These are phyloP conservation scores for Wiebesia pumilae DNA, from an alignment of 1,140 invertebrate species.

Conservation along the genomic window DNA sequence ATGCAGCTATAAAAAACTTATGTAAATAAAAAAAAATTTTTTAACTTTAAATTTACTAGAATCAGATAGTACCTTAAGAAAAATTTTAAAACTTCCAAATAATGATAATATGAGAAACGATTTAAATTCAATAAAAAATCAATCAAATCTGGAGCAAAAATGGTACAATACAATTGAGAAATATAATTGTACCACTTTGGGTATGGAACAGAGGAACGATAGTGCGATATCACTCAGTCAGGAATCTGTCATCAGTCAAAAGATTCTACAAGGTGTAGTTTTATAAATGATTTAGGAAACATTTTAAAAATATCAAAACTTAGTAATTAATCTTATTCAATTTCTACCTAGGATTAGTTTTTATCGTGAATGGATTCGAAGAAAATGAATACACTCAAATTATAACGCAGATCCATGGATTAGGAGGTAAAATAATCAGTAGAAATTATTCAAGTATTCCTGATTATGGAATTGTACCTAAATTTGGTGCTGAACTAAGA, in stretches of 20 bases:
- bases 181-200: not conserved
- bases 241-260: conserved; percentile 56
- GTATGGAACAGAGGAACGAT: conserved; percentile 38
- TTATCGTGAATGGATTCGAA: conserved; percentile 70
- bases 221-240: conserved; percentile 60
- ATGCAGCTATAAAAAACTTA: not conserved
- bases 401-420: conserved; percentile 69
- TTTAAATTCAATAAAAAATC: conserved; percentile 29
- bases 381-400: conserved; percentile 66
- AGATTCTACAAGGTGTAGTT: conserved; percentile 60
- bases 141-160: conserved; percentile 4
- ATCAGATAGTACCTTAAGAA: conserved; percentile 50
- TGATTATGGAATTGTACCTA: conserved; percentile 78
- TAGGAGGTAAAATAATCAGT: conserved; percentile 74
- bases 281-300: not conserved
- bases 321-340: not conserved
- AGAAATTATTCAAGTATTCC: conserved; percentile 72
- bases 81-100: conserved; percentile 54
- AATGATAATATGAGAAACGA: conserved; percentile 21
- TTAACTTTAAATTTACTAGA: conserved; percentile 39
- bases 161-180: conserved; percentile 35
- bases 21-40: conserved; percentile 5
- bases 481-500: conserved; percentile 64
- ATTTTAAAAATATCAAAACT: not conserved
- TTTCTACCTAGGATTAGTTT: conserved; percentile 67